Conservation (phyloP, 1,140 invertebrate species). For the Lordiphosa collinella region DNA sequence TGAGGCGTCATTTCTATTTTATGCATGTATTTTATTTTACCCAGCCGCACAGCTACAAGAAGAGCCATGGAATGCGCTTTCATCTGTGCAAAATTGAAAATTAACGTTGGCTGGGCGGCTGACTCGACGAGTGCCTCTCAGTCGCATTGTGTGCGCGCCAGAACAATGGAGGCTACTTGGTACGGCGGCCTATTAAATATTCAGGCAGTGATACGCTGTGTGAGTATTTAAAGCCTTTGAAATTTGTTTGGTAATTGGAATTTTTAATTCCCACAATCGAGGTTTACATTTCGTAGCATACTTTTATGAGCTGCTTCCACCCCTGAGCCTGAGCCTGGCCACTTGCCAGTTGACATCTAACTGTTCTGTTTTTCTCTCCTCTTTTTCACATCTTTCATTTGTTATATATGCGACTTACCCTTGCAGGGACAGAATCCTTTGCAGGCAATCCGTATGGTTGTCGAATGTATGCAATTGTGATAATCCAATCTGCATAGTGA, state of each 20-base stretch:
- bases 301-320: conserved; percentile 25
- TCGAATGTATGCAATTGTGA: conserved; percentile 93
- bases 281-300: conserved; percentile 26
- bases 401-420: conserved; percentile 56
- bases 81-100: conserved; percentile 67
- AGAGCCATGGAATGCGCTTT: conserved; percentile 36
- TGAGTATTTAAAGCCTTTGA: conserved; percentile 41
- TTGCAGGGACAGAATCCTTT: conserved; percentile 95
- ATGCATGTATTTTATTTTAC: conserved; percentile 33
- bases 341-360: conserved; percentile 41
- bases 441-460: conserved; percentile 87
- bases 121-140: conserved; percentile 32
- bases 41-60: neutral
- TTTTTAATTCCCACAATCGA: conserved; percentile 26
- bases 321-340: conserved; percentile 25
- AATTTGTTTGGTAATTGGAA: conserved; percentile 56
- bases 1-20: conserved; percentile 39
- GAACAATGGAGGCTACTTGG: conserved; percentile 53
- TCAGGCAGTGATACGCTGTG: conserved; percentile 44
- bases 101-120: conserved; percentile 48
- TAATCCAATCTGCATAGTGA: conserved; percentile 93
- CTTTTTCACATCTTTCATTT: conserved; percentile 3
- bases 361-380: conserved; percentile 11
- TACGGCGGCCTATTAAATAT: conserved; percentile 60
- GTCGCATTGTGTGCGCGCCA: conserved; percentile 19